Conservation (phyloP, 2,888 invertebrate genomes). For the Mycogona germanica region DNA sequence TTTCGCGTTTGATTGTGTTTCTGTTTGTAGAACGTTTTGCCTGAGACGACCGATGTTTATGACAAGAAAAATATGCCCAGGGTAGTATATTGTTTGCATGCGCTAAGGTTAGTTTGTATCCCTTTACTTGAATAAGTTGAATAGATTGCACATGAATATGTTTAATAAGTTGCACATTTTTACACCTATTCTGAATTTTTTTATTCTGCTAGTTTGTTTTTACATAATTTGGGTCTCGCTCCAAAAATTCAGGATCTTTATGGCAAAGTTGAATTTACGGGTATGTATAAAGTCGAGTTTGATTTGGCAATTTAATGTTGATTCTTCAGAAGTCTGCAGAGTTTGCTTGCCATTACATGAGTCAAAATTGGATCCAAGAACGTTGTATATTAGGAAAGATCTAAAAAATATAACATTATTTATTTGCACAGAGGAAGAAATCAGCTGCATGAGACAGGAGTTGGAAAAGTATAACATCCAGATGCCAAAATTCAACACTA, state of each 20-base stretch:
- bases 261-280: conserved; percentile 59
- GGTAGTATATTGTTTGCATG: conserved; percentile 64
- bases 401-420: conserved; percentile 19
- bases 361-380: no score
- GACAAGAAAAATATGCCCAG: conserved; percentile 69
- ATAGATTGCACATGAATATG: background rate
- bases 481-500: conserved; percentile 60
- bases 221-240: conserved; percentile 47
- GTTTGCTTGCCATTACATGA: no score
- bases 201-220: conserved; percentile 32
- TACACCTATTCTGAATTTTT: background rate
- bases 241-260: conserved; percentile 62
- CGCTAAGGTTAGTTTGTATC: conserved; percentile 44
- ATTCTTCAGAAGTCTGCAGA: no score
- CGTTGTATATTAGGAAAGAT: conserved; percentile 19
- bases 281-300: conserved; percentile 35
- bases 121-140: no score
- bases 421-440: conserved; percentile 36
- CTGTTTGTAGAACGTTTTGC: conserved; percentile 30
- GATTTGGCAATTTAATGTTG: no score
- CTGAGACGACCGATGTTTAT: conserved; percentile 69
- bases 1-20: no score
- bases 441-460: conserved; percentile 52
- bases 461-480: conserved; percentile 55
- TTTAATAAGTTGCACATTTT: conserved; percentile 48